Base-by-base conservation (phyloP, 2,113 vertebrate genomes). In the Tretioscincus oriximinensis region DNA sequence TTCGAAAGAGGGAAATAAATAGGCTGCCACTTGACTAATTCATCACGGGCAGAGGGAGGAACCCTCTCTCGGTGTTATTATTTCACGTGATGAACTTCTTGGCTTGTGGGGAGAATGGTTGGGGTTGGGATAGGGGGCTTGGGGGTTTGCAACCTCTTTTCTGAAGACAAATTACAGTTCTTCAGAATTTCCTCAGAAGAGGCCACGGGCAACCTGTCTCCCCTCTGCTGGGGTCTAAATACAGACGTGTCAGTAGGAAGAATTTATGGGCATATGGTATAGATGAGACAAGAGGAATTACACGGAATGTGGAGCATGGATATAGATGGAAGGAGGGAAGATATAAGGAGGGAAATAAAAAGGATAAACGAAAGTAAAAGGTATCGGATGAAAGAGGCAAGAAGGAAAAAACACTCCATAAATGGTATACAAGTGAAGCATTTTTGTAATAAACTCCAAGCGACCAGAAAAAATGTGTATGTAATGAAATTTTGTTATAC, bases 201-300 rank as follows among this genome's bases (percentile, higher is more conserved):
- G 61, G 81, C 80, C 63, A 71, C 7, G 1, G 83, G 90, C 90
- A 63, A 67, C 66, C 73, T 93, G 91, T 93, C 14, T 93, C 93
- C 91, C 90, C 92, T 83, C 89, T 89, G 89, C 31, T 90, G 91
- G 87, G 84, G 69, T 29, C 54, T 49, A 75, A 78, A 88, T 89
- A 85, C 67, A 88, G 91, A 92, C 78, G 78, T 1, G 35, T 41
- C 35, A 41, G 35, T n/a, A 41, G 35, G 35, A 41, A 41, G 35
- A 5, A 41, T 41, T 41, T 41, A 41, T 41, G 5, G 5, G 35
- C 35, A 41, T 41, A 41, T 41, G 35, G 35, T 41, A 5, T 41
- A 4, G 35, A 41, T 41, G 35, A 41, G 5, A 41, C 35, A 41
- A 41, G 35, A 41, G 35, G 35, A 41, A 41, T 5, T 41, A 41